Percentiles rank a stretch among this genome's conserved stretches.
Evolutionary conservation across 2,888 invertebrate species (phyloP).

Genomic region (Priocnemis perturbator): DNA sequence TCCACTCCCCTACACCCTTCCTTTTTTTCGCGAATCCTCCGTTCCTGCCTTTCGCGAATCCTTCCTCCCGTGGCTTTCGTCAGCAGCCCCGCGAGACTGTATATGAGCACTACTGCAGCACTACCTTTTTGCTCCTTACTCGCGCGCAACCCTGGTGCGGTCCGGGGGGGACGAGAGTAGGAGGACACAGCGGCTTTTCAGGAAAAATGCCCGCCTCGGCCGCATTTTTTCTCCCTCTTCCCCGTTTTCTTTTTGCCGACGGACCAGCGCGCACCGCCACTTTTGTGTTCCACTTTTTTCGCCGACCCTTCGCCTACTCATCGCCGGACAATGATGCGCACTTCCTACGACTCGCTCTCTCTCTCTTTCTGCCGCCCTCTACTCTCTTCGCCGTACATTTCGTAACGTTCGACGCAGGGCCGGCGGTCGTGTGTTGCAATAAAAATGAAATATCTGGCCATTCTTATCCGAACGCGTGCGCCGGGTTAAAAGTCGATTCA

Average conservation of each 20-base stretch:
- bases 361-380: not conserved
- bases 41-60: not conserved
- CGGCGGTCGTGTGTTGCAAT: too few relatives aligned
- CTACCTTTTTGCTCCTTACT: not conserved
- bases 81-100: too few relatives aligned
- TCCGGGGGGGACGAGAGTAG: not conserved
- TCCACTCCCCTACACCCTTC: not conserved
- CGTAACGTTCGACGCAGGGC: too few relatives aligned
- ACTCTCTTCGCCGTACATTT: not conserved
- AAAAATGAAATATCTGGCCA: too few relatives aligned
- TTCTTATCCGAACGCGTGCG: too few relatives aligned
- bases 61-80: slow-evolving; percentile 25
- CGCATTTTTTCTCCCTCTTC: not conserved
- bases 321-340: too few relatives aligned
- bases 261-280: not conserved
- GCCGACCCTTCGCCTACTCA: too few relatives aligned
- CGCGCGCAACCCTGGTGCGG: too few relatives aligned
- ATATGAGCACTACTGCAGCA: too few relatives aligned
- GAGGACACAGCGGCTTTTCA: not conserved
- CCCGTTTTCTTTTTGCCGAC: slow-evolving; percentile 1
- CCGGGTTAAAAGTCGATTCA: too few relatives aligned
- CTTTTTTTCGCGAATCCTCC: not conserved
- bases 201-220: not conserved
- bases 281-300: not conserved
- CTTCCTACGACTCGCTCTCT: not conserved